phyloP scores from a whole-genome alignment of 2,888 invertebrate species.

The Apomyelois bistriatella region DNA sequence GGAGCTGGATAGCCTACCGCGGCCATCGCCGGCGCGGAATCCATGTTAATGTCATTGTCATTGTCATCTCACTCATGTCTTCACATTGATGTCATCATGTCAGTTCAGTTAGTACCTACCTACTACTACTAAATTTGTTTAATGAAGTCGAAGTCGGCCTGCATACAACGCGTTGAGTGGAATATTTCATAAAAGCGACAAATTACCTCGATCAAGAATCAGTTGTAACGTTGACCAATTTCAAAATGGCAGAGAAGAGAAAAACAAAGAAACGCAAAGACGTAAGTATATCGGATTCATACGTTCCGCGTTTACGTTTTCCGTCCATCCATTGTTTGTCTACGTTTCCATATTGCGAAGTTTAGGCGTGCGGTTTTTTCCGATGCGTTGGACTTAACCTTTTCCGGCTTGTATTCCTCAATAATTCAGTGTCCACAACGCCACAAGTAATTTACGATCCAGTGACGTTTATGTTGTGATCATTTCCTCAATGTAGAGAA shows the following conservation, averaged over 20 bases:
- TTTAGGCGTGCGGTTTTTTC: slow-evolving; percentile 29
- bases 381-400: slow-evolving; percentile 29
- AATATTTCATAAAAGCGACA: background rate
- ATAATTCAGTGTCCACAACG: slow-evolving; percentile 20
- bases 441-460: slow-evolving; percentile 31
- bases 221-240: slow-evolving; percentile 54
- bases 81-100: too few species aligned
- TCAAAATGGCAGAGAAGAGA: slow-evolving; percentile 72
- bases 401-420: slow-evolving; percentile 34
- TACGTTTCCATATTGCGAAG: slow-evolving; percentile 30
- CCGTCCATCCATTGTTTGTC: slow-evolving; percentile 24
- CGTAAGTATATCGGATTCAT: slow-evolving; percentile 37
- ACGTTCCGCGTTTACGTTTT: slow-evolving; percentile 4
- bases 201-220: slow-evolving; percentile 14
- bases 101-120: too few species aligned
- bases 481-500: slow-evolving; percentile 15
- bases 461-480: slow-evolving; percentile 18
- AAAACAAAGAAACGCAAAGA: slow-evolving; percentile 76
- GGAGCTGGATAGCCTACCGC: too few species aligned
- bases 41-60: too few species aligned
- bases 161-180: background rate
- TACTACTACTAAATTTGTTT: background rate
- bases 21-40: too few species aligned
- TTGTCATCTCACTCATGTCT: too few species aligned
- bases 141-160: background rate